phyloP scores from a whole-genome alignment of 2,797 vertebrate species.

The Sus cebifrons region DNA sequence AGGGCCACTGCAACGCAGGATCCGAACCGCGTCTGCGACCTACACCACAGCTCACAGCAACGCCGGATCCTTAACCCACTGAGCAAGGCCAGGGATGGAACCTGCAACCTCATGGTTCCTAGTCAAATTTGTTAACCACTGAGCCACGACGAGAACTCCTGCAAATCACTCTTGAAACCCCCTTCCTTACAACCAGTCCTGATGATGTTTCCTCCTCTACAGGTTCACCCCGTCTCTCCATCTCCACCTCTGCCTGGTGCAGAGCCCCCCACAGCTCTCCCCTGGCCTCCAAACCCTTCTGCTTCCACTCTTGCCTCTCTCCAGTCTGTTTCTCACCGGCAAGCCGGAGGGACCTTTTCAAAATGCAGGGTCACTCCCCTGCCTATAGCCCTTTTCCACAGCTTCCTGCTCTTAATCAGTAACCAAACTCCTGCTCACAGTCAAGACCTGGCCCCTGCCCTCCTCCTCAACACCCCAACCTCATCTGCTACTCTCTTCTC shows the following conservation, averaged over 20 bases:
- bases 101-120: no score
- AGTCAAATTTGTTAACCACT: no score
- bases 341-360: constrained; percentile 7
- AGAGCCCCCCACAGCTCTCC: not conserved
- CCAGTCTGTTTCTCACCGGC: not conserved
- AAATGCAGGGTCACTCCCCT: not conserved
- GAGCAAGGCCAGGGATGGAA: no score
- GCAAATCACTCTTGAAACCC: not conserved
- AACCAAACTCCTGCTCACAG: not conserved
- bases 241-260: not conserved
- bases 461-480: not conserved
- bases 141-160: no score
- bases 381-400: not conserved
- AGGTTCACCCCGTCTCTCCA: not conserved
- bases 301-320: not conserved
- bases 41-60: no score
- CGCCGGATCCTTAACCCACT: no score
- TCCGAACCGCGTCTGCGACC: no score
- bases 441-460: not conserved
- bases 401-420: not conserved
- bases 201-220: not conserved
- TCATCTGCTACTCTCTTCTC: not conserved
- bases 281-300: not conserved
- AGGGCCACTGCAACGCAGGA: no score
- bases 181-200: not conserved